Base-by-base conservation (phyloP, 2,113 vertebrate genomes). In the Leptocoma aspasia region DNA sequence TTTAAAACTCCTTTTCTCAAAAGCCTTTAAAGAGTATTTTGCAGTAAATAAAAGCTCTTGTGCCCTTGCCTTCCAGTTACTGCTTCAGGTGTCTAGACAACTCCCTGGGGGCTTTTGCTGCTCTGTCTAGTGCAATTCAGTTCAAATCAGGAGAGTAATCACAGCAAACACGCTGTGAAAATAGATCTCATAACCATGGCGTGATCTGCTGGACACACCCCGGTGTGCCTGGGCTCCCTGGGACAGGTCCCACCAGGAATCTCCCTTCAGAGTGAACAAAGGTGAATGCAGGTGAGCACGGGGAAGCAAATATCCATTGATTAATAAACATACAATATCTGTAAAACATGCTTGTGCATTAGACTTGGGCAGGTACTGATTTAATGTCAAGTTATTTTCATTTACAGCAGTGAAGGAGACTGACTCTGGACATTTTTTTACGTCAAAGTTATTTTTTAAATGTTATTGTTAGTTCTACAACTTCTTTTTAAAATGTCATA, bases 11-110 rank as follows among this genome's bases (percentile, higher is more conserved):
- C 68, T 81, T 73, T 95, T 96, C 95, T 92, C 82, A 95, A 95
- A 97, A 93, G 86, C 33, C 90, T 95, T 88, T 92, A 90, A 91
- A 78, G 35, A 75, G 17, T n/a, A 11, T 66, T 73, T 96, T 96
- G 95, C 90, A 83, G 90, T 94, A 97, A 95, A 97, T 81, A 93
- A 95, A 90, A 84, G 82, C 88, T 81, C 80, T 30, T 71, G 76
- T 95, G 94, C 90, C 79, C n/a, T 90, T 93, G 79, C 54, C 76
- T 97, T 95, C 90, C 95, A 94, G 93, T 96, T 97, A 97, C 73
- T 95, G 85, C 94, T 92, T 92, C 92, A 97, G 92, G 94, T 94
- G 95, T 96, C 95, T 95, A 97, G 96, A 96, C 94, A 92, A 21
- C 52, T 91, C 92, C 93, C 89, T 81, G 57, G 95, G 84, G 96